These are phyloP conservation scores for Hucho hucho DNA, from an alignment of 2,113 vertebrate genomes.

Conservation along the genomic window DNA sequence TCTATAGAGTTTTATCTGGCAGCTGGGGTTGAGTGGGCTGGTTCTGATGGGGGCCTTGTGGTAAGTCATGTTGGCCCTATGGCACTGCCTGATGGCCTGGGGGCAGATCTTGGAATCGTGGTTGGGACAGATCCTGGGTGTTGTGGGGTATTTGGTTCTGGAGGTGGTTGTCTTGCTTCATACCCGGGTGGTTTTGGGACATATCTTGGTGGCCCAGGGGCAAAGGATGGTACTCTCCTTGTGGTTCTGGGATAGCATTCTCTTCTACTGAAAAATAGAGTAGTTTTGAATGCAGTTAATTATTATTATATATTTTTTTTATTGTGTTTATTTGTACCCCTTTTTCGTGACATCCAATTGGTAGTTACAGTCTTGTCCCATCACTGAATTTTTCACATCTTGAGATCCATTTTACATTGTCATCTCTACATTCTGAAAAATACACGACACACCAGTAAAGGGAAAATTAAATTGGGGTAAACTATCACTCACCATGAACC, in stretches of 20 bases:
- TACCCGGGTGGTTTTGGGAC: slow-evolving; percentile 21
- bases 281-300: background rate
- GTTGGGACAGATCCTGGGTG: slow-evolving; percentile 39
- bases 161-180: slow-evolving; percentile 34
- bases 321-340: no score
- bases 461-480: slow-evolving; percentile 1
- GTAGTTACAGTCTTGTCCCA: no score
- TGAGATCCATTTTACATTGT: no score
- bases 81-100: slow-evolving; percentile 58
- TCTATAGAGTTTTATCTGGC: slow-evolving; percentile 21
- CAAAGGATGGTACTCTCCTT: slow-evolving; percentile 35
- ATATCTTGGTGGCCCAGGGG: slow-evolving; percentile 44
- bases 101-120: slow-evolving; percentile 56
- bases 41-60: slow-evolving; percentile 29
- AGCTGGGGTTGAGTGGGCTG: background rate
- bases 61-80: slow-evolving; percentile 48
- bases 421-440: background rate
- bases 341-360: no score
- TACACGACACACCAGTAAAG: background rate
- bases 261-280: slow-evolving; percentile 59
- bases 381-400: no score
- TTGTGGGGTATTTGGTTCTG: slow-evolving; percentile 27
- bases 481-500: slow-evolving; percentile 68
- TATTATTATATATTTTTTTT: background rate
- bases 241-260: slow-evolving; percentile 55